Conservation (phyloP, 2,888 invertebrate species). For the Lamellibrachia satsuma region DNA sequence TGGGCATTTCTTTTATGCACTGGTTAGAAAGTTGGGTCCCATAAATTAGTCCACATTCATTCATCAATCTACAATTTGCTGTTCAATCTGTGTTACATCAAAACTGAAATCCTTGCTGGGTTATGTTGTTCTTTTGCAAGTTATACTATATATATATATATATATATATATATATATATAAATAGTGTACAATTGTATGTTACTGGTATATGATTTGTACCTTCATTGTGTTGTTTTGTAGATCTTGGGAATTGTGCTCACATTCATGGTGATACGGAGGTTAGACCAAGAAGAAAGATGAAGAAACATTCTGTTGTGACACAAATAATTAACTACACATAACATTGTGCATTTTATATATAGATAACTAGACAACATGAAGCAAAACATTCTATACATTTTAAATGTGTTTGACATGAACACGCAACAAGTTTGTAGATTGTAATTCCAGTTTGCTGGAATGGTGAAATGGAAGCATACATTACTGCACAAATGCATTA, state of each 20-base stretch:
- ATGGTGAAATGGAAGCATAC: background rate
- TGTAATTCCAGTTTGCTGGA: background rate
- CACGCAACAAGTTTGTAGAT: background rate
- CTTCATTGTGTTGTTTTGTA: background rate
- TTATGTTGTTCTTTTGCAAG: too few relatives aligned
- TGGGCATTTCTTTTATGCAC: too few relatives aligned
- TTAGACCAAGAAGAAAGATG: background rate
- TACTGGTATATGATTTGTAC: background rate
- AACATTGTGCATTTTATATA: background rate
- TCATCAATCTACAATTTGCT: too few relatives aligned
- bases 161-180: background rate
- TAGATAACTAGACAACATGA: background rate
- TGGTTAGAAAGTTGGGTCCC: too few relatives aligned
- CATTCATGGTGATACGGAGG: background rate
- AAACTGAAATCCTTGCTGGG: too few relatives aligned
- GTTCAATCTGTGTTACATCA: too few relatives aligned
- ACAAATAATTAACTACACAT: background rate
- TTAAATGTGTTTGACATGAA: background rate
- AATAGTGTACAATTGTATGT: background rate
- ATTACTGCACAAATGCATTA: too few relatives aligned
- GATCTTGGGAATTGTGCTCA: background rate
- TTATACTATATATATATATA: too few relatives aligned
- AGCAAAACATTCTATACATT: background rate
- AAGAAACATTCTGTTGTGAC: background rate
- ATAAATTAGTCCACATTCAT: too few relatives aligned